Evolutionary conservation across 2,888 invertebrate genomes (phyloP).

Genomic region (Patella pellucida): DNA sequence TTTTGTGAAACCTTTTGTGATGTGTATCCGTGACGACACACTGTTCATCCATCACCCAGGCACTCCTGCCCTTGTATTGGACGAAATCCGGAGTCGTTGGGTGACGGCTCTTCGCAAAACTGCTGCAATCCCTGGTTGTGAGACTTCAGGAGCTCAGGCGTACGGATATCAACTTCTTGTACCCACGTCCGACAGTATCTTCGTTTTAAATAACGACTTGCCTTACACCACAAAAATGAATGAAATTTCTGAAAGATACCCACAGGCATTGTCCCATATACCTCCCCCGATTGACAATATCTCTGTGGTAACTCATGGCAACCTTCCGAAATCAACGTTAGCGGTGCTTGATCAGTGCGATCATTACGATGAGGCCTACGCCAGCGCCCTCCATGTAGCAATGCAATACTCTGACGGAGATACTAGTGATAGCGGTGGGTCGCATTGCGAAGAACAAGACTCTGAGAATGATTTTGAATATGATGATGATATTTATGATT

Average conservation of each 20-base stretch:
- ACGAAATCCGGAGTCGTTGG: conserved; percentile 64
- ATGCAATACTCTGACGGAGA: conserved; percentile 60
- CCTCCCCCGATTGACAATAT: conserved; percentile 68
- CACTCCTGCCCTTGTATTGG: conserved; percentile 62
- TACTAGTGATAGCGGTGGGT: conserved; percentile 63
- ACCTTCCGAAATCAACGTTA: conserved; percentile 45
- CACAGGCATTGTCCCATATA: conserved; percentile 54
- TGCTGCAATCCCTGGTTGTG: conserved; percentile 42
- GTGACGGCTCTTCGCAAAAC: conserved; percentile 57
- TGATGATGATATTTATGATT: conserved; percentile 68
- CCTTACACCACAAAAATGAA: conserved; percentile 64
- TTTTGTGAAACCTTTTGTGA: conserved; percentile 58
- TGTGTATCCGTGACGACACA: conserved; percentile 63
- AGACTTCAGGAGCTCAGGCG: conserved; percentile 40
- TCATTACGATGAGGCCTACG: conserved; percentile 61
- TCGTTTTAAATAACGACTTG: conserved; percentile 61
- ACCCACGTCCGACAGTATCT: conserved; percentile 56
- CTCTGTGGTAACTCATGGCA: conserved; percentile 58
- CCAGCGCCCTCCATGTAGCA: conserved; percentile 58
- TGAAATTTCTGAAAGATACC: conserved; percentile 56
- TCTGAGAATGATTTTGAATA: conserved; percentile 65
- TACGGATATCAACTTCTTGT: conserved; percentile 59
- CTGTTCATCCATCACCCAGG: conserved; percentile 64
- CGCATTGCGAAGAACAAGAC: conserved; percentile 58
- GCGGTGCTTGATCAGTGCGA: conserved; percentile 51